Conservation (phyloP, 2,113 vertebrate genomes). For the Mirounga angustirostris region DNA sequence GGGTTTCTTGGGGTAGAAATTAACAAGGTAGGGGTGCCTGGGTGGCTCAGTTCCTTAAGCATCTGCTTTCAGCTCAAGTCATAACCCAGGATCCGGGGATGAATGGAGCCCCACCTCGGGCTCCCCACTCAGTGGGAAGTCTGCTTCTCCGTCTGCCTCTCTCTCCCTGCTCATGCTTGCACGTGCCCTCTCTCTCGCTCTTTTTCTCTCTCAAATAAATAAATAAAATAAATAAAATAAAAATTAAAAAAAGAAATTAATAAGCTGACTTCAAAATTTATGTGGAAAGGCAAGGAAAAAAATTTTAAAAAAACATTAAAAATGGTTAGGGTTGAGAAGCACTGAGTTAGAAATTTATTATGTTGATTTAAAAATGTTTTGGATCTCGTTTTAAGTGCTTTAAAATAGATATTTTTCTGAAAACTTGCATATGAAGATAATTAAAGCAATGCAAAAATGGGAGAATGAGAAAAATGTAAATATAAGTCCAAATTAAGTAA, state of each 20-base stretch:
- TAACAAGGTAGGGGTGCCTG: neutral
- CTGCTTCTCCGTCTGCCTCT: neutral
- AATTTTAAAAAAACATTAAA: neutral
- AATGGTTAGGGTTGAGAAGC: neutral
- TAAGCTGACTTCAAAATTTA: neutral
- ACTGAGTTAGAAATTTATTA: neutral
- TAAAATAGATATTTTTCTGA: neutral
- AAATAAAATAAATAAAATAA: too few species aligned
- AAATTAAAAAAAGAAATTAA: neutral
- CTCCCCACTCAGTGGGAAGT: neutral
- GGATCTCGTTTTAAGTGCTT: neutral
- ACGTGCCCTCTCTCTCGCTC: neutral
- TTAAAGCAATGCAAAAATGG: conserved; percentile 1
- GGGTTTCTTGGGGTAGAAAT: neutral
- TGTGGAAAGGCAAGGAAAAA: neutral
- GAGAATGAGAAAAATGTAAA: neutral
- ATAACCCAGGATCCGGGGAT: neutral
- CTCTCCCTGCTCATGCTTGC: neutral
- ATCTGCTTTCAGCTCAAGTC: neutral
- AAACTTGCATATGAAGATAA: neutral
- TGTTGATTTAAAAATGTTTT: neutral
- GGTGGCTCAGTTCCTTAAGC: neutral
- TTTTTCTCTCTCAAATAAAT: neutral
- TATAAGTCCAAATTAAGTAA: neutral
- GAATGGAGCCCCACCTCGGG: neutral